Percentiles rank a stretch among this genome's conserved stretches.
These are phyloP conservation scores for Pollimyrus isidori DNA, from an alignment of 2,113 vertebrate species.

Conservation along the genomic window DNA sequence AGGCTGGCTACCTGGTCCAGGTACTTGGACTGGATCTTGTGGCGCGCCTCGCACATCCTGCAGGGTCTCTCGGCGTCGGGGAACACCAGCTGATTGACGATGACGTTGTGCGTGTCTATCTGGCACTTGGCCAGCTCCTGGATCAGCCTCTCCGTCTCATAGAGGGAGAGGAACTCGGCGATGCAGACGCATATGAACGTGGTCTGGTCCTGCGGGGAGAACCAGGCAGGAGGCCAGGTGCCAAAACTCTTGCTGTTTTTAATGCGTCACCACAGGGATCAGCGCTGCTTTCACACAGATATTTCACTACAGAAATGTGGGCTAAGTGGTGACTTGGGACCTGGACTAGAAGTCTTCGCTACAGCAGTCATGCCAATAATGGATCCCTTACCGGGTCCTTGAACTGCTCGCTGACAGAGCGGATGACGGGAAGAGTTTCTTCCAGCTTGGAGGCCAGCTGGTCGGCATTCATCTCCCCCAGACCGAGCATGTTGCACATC, in stretches of 20 bases:
- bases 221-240: not conserved
- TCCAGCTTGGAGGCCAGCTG: conserved; percentile 89
- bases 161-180: conserved; percentile 86
- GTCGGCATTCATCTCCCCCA: conserved; percentile 93
- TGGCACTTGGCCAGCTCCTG: conserved; percentile 90
- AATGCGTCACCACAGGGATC: not conserved
- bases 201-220: conserved; percentile 72
- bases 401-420: conserved; percentile 91
- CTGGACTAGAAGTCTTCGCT: not conserved
- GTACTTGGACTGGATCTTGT: conserved; percentile 96
- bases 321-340: not conserved
- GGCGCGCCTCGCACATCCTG: conserved; percentile 87
- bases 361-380: not conserved
- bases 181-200: conserved; percentile 95
- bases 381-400: conserved; percentile 80
- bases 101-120: conserved; percentile 92
- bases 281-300: not conserved
- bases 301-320: not conserved
- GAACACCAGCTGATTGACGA: conserved; percentile 91
- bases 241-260: not conserved
- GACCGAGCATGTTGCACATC: conserved; percentile 95
- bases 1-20: conserved; percentile 74
- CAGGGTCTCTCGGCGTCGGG: conserved; percentile 76
- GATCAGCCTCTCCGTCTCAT: conserved; percentile 86
- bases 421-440: conserved; percentile 86